phyloP scores from a whole-genome alignment of 2,113 vertebrate genomes.

The Danionella cerebrum region DNA sequence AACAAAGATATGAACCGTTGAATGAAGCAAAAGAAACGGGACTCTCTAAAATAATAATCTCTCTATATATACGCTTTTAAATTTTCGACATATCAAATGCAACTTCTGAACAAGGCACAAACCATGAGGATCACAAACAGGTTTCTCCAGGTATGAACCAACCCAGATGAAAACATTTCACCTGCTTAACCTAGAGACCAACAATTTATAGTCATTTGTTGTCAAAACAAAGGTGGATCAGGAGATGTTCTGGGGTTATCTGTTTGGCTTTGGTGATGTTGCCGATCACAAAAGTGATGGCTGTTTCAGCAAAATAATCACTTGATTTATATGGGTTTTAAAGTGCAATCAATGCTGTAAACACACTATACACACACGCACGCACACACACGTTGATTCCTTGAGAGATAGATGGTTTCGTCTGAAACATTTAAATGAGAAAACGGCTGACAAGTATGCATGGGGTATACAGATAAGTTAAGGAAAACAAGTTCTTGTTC shows the following conservation, averaged over 20 bases:
- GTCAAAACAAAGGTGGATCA: slow-evolving; percentile 48
- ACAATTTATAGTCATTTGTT: slow-evolving; percentile 29
- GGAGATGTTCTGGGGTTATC: slow-evolving; percentile 37
- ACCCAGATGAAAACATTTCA: slow-evolving; percentile 38
- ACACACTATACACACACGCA: slow-evolving; percentile 40
- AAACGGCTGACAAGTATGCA: background rate
- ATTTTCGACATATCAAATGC: slow-evolving; percentile 57
- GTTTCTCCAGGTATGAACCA: slow-evolving; percentile 38
- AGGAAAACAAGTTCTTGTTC: background rate
- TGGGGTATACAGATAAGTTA: background rate
- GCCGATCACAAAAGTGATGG: slow-evolving; percentile 39
- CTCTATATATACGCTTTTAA: slow-evolving; percentile 45
- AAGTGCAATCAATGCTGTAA: slow-evolving; percentile 61
- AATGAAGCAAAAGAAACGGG: slow-evolving; percentile 36
- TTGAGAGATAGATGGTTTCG: slow-evolving; percentile 20
- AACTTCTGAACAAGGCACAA: slow-evolving; percentile 71
- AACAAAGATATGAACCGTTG: slow-evolving; percentile 24
- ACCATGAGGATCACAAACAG: slow-evolving; percentile 57
- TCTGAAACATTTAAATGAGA: background rate
- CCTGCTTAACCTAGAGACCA: slow-evolving; percentile 34
- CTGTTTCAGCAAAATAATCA: slow-evolving; percentile 34
- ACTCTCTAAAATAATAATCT: slow-evolving; percentile 54
- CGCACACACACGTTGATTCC: slow-evolving; percentile 28
- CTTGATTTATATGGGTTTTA: slow-evolving; percentile 47
- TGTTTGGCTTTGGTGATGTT: slow-evolving; percentile 59